Evolutionary conservation across 2,888 invertebrate genomes (phyloP).

Genomic region (Stramonita haemastoma): DNA sequence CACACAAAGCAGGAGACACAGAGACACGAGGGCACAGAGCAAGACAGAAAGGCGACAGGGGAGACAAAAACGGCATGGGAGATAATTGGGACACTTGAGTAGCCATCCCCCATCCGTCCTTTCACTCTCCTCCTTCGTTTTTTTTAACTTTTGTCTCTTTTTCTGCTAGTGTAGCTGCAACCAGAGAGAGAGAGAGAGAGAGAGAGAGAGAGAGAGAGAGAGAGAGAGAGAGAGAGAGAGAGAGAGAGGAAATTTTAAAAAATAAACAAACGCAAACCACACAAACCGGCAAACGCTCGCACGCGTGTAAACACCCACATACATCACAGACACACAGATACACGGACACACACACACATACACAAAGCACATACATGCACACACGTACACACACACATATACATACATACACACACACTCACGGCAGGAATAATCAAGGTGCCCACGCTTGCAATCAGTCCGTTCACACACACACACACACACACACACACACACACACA

Average conservation of each 20-base stretch:
- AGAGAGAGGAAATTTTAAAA: background rate
- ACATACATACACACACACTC: no score
- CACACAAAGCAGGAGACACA: background rate
- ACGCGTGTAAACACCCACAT: no score
- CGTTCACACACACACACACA: no score
- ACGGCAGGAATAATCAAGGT: no score
- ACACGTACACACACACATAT: no score
- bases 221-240: background rate
- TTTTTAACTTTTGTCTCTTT: background rate
- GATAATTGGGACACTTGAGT: background rate
- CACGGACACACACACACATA: no score
- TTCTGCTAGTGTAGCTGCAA: background rate
- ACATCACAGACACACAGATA: no score
- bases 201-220: slow-evolving; percentile 14
- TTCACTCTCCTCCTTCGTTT: background rate
- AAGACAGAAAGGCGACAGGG: background rate
- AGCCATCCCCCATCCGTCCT: background rate
- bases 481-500: no score
- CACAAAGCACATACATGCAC: no score
- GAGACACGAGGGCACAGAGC: background rate
- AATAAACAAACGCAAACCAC: no score
- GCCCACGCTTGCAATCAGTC: no score
- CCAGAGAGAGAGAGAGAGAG: background rate
- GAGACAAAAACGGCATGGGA: background rate
- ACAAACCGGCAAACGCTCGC: no score